Conservation (phyloP, 2,797 vertebrate genomes). For the Silurus lanzhouensis region DNA sequence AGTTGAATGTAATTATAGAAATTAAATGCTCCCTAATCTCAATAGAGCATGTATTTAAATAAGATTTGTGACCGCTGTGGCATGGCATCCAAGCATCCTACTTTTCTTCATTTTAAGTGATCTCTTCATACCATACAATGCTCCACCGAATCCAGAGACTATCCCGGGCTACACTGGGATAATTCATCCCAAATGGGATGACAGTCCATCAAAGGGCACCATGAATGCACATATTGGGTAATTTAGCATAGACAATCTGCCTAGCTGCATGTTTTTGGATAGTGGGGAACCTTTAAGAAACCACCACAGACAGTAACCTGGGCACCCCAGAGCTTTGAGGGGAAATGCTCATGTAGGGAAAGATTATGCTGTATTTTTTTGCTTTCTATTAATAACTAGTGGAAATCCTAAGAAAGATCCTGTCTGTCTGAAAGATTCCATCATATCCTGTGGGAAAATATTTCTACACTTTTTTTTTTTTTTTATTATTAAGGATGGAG, state of each 20-base stretch:
- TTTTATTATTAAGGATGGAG: background rate
- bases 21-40: background rate
- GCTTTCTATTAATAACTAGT: background rate
- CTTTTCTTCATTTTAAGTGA: background rate
- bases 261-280: background rate
- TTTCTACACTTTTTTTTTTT: background rate
- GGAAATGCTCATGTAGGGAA: background rate
- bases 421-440: background rate
- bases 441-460: background rate
- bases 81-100: background rate
- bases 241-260: background rate
- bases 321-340: background rate
- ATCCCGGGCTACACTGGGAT: background rate
- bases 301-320: background rate
- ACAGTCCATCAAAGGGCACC: background rate
- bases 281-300: background rate
- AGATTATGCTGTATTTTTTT: background rate
- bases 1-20: background rate
- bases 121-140: background rate
- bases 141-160: background rate
- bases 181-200: background rate
- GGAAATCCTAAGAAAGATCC: background rate
- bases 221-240: background rate
- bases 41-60: background rate
- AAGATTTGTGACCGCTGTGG: background rate